Evolutionary conservation across 2,888 invertebrate species (phyloP).

Genomic region (Diachrysia chrysitis): DNA sequence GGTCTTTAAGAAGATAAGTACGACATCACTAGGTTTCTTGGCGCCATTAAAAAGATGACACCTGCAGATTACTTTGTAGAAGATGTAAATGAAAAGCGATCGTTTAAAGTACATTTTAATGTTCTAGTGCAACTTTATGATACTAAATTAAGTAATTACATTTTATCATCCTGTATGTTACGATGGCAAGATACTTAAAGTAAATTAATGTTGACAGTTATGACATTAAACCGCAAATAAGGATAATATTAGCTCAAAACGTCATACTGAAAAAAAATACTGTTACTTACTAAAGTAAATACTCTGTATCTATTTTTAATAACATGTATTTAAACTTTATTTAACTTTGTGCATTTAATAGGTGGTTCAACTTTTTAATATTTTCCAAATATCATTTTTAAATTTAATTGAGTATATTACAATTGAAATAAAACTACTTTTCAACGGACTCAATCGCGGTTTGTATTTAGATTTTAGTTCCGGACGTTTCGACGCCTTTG

Average conservation of each 20-base stretch:
- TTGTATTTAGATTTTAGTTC: too few species aligned
- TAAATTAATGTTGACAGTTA: constrained; percentile 9
- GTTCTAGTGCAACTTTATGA: constrained; percentile 29
- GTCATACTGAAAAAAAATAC: not conserved
- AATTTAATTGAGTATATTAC: too few species aligned
- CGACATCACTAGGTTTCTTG: constrained; percentile 58
- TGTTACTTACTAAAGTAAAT: not conserved
- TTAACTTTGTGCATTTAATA: too few species aligned
- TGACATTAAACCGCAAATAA: not conserved
- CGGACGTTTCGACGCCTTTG: too few species aligned
- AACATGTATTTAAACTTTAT: too few species aligned
- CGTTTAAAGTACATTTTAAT: constrained; percentile 32
- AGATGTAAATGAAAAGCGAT: constrained; percentile 40
- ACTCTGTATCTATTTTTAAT: not conserved
- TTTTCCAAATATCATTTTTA: too few species aligned
- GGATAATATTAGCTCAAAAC: constrained; percentile 8
- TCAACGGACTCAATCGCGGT: too few species aligned
- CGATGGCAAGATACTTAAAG: not conserved
- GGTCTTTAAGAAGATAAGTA: constrained; percentile 66
- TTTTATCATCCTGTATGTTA: constrained; percentile 23
- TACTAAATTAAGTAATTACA: constrained; percentile 44
- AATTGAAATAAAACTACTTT: too few species aligned
- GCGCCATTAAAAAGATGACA: constrained; percentile 65
- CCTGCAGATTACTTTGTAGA: constrained; percentile 49
- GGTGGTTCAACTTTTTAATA: too few species aligned